Evolutionary conservation across 1,140 invertebrate species (phyloP), one percentile per base, ranked within the genome.

Genomic region (Pogonomyrmex californicus): DNA sequence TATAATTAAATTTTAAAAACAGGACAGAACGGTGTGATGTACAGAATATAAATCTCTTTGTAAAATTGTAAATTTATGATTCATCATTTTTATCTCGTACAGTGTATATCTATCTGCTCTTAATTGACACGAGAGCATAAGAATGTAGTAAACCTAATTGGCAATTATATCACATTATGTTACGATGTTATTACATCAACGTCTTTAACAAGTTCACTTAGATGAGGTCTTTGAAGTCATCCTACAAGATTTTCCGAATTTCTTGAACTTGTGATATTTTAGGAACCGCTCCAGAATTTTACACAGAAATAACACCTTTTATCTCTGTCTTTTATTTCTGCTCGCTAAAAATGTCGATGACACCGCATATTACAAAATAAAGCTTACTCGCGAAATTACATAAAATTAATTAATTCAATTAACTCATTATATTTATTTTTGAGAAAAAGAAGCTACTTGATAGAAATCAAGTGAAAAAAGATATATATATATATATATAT

Each of bases 351-450:
- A 30, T 44, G n/a, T 76, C 5, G 38, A 41, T 30, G 5, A 60
- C 30, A 60, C 30, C 30, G 2, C 12, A 58, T 56, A 56, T 56
- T 33, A 30, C 44, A 68, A 47, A 68, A 4, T 10, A n/a, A 0
- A 30, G n/a, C 14, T 23, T 0, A 6, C 9, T n/a, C 12, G 38
- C 1, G n/a, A 23, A 23, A 23, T 41, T 41, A 6, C 23, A 23
- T n/a, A 23, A 76, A 49, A 76, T 76, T 44, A 76, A 76, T 76
- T 44, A 60, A 60, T 56, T 73, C 5, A 76, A 76, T 76, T 44
- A 60, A 60, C 38, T 73, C 5, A 70, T 7, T 60, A 76, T 41
- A 76, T 41, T 58, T 41, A 58, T 10, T 14, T 56, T 5, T 75
- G 5, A 41, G 12, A 58, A 7, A 56, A 58, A 7, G 38, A 36